Conservation (phyloP, 2,888 invertebrate genomes). For the Celastrina argiolus region DNA sequence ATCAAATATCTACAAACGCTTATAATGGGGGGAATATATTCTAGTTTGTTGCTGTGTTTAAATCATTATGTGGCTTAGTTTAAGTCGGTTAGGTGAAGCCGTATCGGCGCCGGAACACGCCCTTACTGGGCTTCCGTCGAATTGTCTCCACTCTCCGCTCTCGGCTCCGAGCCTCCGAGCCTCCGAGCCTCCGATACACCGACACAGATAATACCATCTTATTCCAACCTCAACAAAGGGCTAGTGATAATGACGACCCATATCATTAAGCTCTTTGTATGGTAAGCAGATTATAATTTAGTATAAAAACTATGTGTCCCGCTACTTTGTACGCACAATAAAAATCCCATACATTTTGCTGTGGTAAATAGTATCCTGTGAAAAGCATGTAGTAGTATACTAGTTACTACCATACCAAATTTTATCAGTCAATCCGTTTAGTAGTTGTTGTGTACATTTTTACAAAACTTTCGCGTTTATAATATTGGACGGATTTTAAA, state of each 20-base stretch:
- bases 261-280: conserved; percentile 2
- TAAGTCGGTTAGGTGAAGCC: conserved; percentile 57
- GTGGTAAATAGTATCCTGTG: too few relatives aligned
- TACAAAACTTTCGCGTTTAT: too few relatives aligned
- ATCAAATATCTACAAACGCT: too few relatives aligned
- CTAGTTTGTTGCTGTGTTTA: background rate
- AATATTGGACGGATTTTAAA: too few relatives aligned
- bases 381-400: too few relatives aligned
- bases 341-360: too few relatives aligned
- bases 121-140: conserved; percentile 63
- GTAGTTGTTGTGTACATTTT: too few relatives aligned
- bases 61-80: conserved; percentile 31
- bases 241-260: background rate
- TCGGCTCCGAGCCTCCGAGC: background rate
- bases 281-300: background rate
- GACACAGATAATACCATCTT: conserved; percentile 2
- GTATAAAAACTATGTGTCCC: too few relatives aligned
- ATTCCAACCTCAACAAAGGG: conserved; percentile 12
- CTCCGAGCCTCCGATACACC: background rate
- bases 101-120: conserved; percentile 63
- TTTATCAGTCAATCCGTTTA: too few relatives aligned
- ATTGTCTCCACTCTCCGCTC: conserved; percentile 45
- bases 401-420: too few relatives aligned
- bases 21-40: background rate
- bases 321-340: too few relatives aligned